phyloP scores from a whole-genome alignment of 53 echinoderm and acorn worm species.

The Crossaster papposus region DNA sequence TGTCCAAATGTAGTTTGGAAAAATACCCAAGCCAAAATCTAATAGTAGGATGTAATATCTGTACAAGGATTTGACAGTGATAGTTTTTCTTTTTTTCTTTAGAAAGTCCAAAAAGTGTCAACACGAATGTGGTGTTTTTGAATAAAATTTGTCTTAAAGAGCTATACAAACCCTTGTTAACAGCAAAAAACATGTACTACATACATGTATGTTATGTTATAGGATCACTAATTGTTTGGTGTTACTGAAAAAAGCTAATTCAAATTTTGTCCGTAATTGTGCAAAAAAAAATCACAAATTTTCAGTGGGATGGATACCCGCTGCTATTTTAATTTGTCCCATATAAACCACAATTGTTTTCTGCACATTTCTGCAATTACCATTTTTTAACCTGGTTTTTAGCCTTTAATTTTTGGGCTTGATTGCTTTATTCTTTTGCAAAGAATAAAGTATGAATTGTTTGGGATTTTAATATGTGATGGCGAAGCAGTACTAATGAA shows the following conservation, averaged over 20 bases:
- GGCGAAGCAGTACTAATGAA: slow-evolving; percentile 33
- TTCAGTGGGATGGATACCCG: too few relatives aligned
- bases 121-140: background rate
- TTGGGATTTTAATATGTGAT: slow-evolving; percentile 8
- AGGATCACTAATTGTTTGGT: too few relatives aligned
- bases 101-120: background rate
- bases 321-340: too few relatives aligned
- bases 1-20: background rate
- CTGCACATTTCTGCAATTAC: background rate
- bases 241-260: too few relatives aligned
- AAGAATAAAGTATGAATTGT: background rate
- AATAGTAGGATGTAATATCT: background rate
- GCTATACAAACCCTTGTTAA: background rate
- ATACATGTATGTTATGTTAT: too few relatives aligned
- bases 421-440: background rate
- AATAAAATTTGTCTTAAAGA: background rate
- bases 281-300: too few relatives aligned
- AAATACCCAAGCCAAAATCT: background rate
- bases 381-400: background rate
- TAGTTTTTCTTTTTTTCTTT: background rate
- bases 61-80: background rate
- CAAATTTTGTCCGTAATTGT: too few relatives aligned
- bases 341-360: too few relatives aligned
- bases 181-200: too few relatives aligned
- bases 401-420: background rate